Base-by-base conservation (phyloP, 2,888 invertebrate species). In the Agrotis segetum region DNA sequence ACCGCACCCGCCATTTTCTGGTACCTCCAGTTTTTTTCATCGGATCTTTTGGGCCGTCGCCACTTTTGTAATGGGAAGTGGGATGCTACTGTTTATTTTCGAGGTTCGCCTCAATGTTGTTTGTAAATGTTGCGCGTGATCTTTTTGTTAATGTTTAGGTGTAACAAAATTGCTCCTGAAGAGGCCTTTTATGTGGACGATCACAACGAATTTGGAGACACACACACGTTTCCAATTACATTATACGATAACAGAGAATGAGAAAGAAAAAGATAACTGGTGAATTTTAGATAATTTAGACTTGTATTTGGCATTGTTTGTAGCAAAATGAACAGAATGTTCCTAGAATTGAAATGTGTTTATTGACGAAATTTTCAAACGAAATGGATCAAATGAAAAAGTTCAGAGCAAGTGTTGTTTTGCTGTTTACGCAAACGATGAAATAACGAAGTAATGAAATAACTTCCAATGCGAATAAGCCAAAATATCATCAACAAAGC, bases 401-500 rank as follows among this genome's bases (percentile, higher is more conserved):
- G 79, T 87, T 85, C 64, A 68, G 58, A 21, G 71, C 75, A 85
- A 85, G 83, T 85, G 81, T 85, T 86, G 87, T 89, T 88, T 84
- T 85, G 76, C 79, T 92, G 92, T 91, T 92, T 88, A 87, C 89
- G 84, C 88, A 91, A 93, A 87, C 87, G 87, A 88, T 87, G 88
- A 88, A 40, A 89, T 88, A 89, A 91, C 88, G 87, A 89, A 91
- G 89, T 91, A 89, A 88, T 87, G 86, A 85, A 92, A 92, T 91
- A 92, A 91, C 90, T 92, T 91, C 84, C 85, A 86, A 90, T 87
- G 85, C 85, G 83, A 91, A 91, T 89, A 88, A 88, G 88, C 89
- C 84, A 83, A 91, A 93, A 92, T 91, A 93, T 90, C 88, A 91
- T 89, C 88, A 90, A 90, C 92, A 92, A 91, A 91, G 88, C 87